Evolutionary conservation across 2,888 invertebrate species (phyloP), one percentile per base, ranked within the genome.

Genomic region (Drosophila austrosaltans): DNA sequence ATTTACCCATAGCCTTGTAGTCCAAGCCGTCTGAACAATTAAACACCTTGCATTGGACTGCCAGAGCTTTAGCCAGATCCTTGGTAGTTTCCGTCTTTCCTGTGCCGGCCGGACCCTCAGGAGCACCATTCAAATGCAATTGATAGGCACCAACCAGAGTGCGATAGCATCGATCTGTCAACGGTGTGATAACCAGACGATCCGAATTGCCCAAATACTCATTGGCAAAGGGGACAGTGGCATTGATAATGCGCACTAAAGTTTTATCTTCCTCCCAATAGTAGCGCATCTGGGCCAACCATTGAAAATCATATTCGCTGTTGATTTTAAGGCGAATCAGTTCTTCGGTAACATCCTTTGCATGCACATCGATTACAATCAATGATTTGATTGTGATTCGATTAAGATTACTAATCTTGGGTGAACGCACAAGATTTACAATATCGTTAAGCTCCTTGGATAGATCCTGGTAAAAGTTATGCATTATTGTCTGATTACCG

Each of bases 61-160:
- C 98, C 59, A 98, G 90, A 0, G 98, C 98, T 92, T 98, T 97
- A 4, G 97, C 97, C 76, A 98, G 93, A 93, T 98, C 98, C 93
- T 98, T 98, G 0, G 96, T 96, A 20, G 97, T 97, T 93, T 97
- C 97, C 0, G 97, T 97, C 93, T 97, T 97, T 0, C 97, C 97
- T 0, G 97, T 97, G 0, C 97, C 97, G 0, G 96, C 96, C 0
- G 97, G 97, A 0, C 95, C 95, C 85, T 95, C 95, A 0, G 95
- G 94, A 0, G 95, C 95, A 0, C 95, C 96, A 82, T 95, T 95
- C 69, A 96, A 91, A 87, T 96, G 95, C 42, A 96, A 91, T 72
- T 95, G 95, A 90, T 95, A 96, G 0, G 96, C 96, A 0, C 95
- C 95, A 56, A 96, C 93, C 66, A 96, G 90, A 0, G 96, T 96